Evolutionary conservation across 2,888 invertebrate genomes (phyloP).

Genomic region (Eupeodes latifasciatus): DNA sequence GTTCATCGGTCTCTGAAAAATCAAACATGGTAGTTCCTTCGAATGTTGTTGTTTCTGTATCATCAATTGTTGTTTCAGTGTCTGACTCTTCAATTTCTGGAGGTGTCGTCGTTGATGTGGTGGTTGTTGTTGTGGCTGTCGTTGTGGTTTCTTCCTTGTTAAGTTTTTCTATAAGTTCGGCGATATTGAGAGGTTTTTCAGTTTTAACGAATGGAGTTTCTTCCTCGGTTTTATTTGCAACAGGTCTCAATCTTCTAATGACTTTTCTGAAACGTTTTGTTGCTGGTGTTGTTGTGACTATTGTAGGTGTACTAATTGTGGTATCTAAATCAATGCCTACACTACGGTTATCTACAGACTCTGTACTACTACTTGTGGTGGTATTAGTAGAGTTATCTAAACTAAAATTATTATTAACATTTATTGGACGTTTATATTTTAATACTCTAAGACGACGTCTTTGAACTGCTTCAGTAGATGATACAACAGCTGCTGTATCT

Average conservation of each 20-base stretch:
- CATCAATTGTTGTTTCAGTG: conserved; percentile 28
- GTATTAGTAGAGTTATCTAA: conserved; percentile 73
- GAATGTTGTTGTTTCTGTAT: background rate
- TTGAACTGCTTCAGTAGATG: conserved; percentile 57
- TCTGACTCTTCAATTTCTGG: background rate
- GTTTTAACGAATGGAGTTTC: background rate
- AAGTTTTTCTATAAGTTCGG: conserved; percentile 47
- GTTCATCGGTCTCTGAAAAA: background rate
- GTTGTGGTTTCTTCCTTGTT: conserved; percentile 1
- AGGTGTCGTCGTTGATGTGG: conserved; percentile 5
- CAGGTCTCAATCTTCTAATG: conserved; percentile 49
- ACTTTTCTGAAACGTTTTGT: conserved; percentile 64
- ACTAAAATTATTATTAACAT: conserved; percentile 67
- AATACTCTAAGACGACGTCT: conserved; percentile 69
- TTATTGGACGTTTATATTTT: conserved; percentile 66
- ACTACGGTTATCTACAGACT: conserved; percentile 73
- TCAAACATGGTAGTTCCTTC: conserved; percentile 27
- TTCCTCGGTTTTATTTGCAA: conserved; percentile 46
- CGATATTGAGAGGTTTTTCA: conserved; percentile 46
- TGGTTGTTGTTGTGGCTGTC: conserved; percentile 13
- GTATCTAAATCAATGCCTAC: conserved; percentile 47
- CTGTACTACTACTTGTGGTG: conserved; percentile 61
- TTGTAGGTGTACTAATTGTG: conserved; percentile 46
- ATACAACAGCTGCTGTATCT: conserved; percentile 25
- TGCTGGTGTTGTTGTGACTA: conserved; percentile 12